Evolutionary conservation across 2,797 vertebrate species (phyloP).

Genomic region (Coregonus ussuriensis): DNA sequence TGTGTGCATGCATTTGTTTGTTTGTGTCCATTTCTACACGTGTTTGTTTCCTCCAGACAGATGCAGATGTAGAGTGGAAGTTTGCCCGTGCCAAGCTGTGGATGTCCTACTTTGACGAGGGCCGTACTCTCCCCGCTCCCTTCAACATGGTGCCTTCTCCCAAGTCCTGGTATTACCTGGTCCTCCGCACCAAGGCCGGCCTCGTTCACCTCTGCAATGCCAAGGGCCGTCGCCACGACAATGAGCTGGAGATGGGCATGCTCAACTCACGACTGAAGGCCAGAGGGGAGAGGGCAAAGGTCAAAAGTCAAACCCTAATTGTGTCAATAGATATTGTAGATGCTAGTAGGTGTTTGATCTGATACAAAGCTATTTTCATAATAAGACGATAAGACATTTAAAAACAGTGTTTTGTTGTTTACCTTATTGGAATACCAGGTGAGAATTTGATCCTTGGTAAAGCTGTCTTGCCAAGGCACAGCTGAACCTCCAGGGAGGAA

Average conservation of each 20-base stretch:
- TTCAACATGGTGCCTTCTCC: conserved; percentile 97
- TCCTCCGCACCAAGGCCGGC: conserved; percentile 88
- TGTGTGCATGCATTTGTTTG: neutral
- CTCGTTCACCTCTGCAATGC: conserved; percentile 91
- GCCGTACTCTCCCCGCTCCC: conserved; percentile 91
- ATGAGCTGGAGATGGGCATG: conserved; percentile 94
- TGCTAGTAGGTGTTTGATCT: neutral
- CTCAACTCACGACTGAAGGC: conserved; percentile 88
- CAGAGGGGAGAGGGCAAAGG: conserved; percentile 11
- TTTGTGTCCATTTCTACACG: neutral
- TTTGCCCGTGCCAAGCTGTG: conserved; percentile 96
- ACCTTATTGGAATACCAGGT: too few relatives aligned
- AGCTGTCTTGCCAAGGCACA: too few relatives aligned
- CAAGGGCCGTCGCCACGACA: conserved; percentile 85
- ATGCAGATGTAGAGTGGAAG: conserved; percentile 97
- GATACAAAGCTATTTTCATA: neutral
- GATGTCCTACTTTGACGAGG: conserved; percentile 97
- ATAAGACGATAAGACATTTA: neutral
- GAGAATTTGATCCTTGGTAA: too few relatives aligned
- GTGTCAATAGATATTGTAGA: neutral
- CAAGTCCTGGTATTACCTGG: conserved; percentile 97
- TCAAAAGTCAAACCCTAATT: neutral
- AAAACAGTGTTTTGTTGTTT: too few relatives aligned
- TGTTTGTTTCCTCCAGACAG: conserved; percentile 77
- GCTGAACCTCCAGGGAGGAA: conserved; percentile 2